Conservation (phyloP, 2,113 vertebrate species). For the Connochaetes taurinus region DNA sequence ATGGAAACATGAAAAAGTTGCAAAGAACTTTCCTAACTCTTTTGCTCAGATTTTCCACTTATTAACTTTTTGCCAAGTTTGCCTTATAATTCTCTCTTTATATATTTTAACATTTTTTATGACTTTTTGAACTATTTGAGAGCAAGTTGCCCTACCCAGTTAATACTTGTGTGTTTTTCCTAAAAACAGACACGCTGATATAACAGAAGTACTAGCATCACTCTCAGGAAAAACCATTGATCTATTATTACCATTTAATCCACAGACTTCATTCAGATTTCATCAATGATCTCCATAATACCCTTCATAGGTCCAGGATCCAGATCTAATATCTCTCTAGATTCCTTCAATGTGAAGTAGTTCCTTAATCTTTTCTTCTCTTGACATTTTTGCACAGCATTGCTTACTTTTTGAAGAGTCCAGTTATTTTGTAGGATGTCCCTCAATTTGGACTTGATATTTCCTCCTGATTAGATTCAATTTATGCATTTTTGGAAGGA, state of each 20-base stretch:
- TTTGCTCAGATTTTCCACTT: background rate
- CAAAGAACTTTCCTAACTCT: background rate
- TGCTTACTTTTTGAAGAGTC: background rate
- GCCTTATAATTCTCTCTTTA: background rate
- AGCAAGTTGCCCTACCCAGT: background rate
- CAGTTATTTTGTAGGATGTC: background rate
- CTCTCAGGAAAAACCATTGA: background rate
- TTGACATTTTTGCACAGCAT: background rate
- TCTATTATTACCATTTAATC: background rate
- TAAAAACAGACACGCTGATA: background rate
- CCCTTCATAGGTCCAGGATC: background rate
- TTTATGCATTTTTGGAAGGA: background rate
- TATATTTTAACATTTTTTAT: background rate
- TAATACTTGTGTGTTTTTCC: background rate
- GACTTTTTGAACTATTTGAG: slow-evolving; percentile 14
- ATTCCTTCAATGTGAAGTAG: background rate
- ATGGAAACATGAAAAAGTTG: background rate
- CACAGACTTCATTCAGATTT: background rate
- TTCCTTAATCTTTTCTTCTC: background rate
- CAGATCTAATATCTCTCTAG: background rate
- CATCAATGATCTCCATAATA: background rate
- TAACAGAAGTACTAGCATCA: background rate
- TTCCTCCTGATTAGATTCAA: background rate
- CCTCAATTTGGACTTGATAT: background rate
- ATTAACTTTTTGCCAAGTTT: background rate